Evolutionary conservation across 2,888 invertebrate species (phyloP).

Genomic region (Orchesellides sinensis): DNA sequence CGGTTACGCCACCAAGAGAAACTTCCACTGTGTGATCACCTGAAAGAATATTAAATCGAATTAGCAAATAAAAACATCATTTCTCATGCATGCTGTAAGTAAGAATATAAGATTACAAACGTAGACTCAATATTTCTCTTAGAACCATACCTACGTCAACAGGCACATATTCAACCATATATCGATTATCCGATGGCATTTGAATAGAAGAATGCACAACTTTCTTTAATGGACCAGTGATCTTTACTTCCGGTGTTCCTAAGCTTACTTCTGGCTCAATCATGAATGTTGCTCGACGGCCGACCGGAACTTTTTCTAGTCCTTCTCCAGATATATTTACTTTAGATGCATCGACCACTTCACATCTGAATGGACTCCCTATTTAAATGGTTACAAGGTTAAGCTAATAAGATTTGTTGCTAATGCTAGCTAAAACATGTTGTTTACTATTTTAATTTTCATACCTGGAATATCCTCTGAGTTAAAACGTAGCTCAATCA

Average conservation of each 20-base stretch:
- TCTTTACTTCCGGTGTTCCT: slow-evolving; percentile 85
- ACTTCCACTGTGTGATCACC: slow-evolving; percentile 94
- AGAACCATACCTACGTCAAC: slow-evolving; percentile 86
- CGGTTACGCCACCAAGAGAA: slow-evolving; percentile 84
- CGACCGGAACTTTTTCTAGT: slow-evolving; percentile 92
- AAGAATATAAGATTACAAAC: no score
- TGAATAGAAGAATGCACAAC: slow-evolving; percentile 81
- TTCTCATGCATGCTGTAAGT: no score
- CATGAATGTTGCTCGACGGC: slow-evolving; percentile 88
- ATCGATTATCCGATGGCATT: slow-evolving; percentile 77
- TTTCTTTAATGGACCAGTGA: slow-evolving; percentile 85
- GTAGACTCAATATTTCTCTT: not conserved
- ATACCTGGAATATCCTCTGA: slow-evolving; percentile 94
- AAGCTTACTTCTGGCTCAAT: slow-evolving; percentile 89
- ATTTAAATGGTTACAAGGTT: no score
- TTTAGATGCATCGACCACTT: slow-evolving; percentile 88
- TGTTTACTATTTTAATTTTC: not conserved
- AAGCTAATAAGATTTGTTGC: slow-evolving; percentile 53
- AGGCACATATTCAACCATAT: slow-evolving; percentile 84
- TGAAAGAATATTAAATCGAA: slow-evolving; percentile 72
- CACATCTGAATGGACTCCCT: slow-evolving; percentile 90
- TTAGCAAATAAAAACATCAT: slow-evolving; percentile 1
- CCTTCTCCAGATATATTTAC: slow-evolving; percentile 89
- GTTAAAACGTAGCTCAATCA: slow-evolving; percentile 97
- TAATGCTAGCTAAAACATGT: not conserved